Evolutionary conservation across 2,113 vertebrate species (phyloP), one percentile per base, ranked within the genome.

Genomic region (Glaucomys volans): DNA sequence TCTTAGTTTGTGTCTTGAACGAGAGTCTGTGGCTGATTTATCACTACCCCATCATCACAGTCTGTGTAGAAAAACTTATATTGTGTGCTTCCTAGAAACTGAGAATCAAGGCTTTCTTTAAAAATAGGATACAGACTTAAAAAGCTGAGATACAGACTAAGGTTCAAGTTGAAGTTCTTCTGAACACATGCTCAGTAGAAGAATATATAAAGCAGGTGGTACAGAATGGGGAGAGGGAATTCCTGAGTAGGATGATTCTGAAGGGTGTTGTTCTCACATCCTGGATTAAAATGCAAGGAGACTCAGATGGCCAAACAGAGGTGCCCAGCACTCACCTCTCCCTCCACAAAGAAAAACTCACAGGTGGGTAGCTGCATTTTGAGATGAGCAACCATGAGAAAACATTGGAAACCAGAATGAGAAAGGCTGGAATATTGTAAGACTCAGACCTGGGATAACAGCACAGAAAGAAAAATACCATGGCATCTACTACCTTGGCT

Each of bases 161-260:
- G 35, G 50, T 84, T n/a, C 71, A 88, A 47, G n/a, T 40, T 62
- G n/a, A 87, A 75, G 50, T n/a, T 26, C 67, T 52, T 94, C 66
- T 85, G 30, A 80, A 77, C 52, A 85, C 83, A 81, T 54, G 76
- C 52, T 91, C 59, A 85, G 30, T 75, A 66, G 64, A 74, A 94
- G 44, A 62, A n/a, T 62, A 89, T 69, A 42, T 42, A 92, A 62
- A 69, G 67, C n/a, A 37, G 35, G 44, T 44, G 50, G 30, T 32
- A 14, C 8, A 76, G 66, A 79, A 54, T 11, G 57, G 28, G 35
- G 30, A 89, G 11, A 89, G 22, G 42, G 1, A 80, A 76, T 76
- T 71, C 40, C 77, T 94, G 42, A 71, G 66, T 9, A 59, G 83
- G 69, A 52, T 80, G 0, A 13, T 94, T 67, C 35, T 67, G 40